These are phyloP conservation scores for Diplosoma virens DNA, from an alignment of 23 tunicate species.

Conservation along the genomic window DNA sequence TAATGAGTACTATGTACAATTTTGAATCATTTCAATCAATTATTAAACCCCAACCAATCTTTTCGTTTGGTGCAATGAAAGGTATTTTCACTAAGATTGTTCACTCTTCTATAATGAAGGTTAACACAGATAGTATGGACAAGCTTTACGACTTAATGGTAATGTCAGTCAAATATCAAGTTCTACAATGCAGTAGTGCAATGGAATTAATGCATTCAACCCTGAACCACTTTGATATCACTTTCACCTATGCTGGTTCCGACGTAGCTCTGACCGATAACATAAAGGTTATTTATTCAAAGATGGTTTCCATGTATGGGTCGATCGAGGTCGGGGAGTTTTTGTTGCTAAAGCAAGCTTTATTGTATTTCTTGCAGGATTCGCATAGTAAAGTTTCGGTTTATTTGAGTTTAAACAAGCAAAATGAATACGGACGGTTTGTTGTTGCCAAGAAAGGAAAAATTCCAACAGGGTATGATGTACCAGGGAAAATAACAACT, in stretches of 20 bases:
- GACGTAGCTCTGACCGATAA: conserved; percentile 13
- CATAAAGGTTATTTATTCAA: conserved; percentile 19
- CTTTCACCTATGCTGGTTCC: conserved; percentile 38
- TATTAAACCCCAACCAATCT: conserved; percentile 52
- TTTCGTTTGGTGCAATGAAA: conserved; percentile 46
- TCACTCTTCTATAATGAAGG: conserved; percentile 80
- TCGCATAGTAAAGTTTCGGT: conserved; percentile 73
- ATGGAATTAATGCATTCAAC: conserved; percentile 47
- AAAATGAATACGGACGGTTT: conserved; percentile 73
- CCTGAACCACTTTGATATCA: conserved; percentile 69
- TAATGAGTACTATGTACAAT: conserved; percentile 64
- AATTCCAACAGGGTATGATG: conserved; percentile 52
- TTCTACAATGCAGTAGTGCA: conserved; percentile 35
- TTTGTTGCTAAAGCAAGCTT: conserved; percentile 47
- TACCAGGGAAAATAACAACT: conserved; percentile 61
- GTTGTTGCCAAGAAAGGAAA: conserved; percentile 38
- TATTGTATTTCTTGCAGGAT: conserved; percentile 66
- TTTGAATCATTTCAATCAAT: conserved; percentile 41
- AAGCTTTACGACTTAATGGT: conserved; percentile 85
- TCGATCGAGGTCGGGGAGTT: conserved; percentile 35
- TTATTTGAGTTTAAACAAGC: conserved; percentile 44
- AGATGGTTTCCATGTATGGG: conserved; percentile 40
- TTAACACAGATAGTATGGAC: conserved; percentile 81
- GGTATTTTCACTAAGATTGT: conserved; percentile 56
- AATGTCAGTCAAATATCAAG: conserved; percentile 85